These are phyloP conservation scores for Cercopithecus mona DNA, from an alignment of 2,113 vertebrate genomes.

Conservation along the genomic window DNA sequence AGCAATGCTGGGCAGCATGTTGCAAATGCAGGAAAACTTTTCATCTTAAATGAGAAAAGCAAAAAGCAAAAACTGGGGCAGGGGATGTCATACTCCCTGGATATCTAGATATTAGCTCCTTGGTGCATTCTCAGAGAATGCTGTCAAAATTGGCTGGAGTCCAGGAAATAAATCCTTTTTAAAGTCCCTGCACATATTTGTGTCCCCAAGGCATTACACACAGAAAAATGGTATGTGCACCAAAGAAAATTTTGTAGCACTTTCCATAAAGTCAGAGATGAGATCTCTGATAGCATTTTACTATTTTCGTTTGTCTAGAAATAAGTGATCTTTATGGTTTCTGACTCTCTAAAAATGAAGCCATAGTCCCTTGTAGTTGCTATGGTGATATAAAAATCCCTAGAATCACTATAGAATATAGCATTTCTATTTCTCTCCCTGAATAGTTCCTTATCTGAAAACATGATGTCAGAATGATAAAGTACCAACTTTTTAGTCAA, in stretches of 20 bases:
- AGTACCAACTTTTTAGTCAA: constrained; percentile 27
- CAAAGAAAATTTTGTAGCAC: constrained; percentile 45
- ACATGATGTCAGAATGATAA: constrained; percentile 41
- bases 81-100: constrained; percentile 27
- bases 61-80: constrained; percentile 58
- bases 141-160: constrained; percentile 49
- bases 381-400: constrained; percentile 62
- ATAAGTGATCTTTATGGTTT: constrained; percentile 70
- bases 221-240: constrained; percentile 20
- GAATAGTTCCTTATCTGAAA: constrained; percentile 48
- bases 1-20: background rate
- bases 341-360: constrained; percentile 67
- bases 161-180: constrained; percentile 46
- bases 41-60: constrained; percentile 32
- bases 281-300: constrained; percentile 60
- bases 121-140: constrained; percentile 37
- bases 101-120: constrained; percentile 55
- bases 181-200: background rate
- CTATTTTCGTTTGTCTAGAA: constrained; percentile 65
- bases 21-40: constrained; percentile 28
- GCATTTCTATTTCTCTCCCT: constrained; percentile 37
- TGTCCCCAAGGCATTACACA: background rate
- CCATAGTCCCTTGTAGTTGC: constrained; percentile 41
- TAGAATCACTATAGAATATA: constrained; percentile 37
- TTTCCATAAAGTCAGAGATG: constrained; percentile 45